Conservation (phyloP, 2,797 vertebrate species). For the Morus bassanus region DNA sequence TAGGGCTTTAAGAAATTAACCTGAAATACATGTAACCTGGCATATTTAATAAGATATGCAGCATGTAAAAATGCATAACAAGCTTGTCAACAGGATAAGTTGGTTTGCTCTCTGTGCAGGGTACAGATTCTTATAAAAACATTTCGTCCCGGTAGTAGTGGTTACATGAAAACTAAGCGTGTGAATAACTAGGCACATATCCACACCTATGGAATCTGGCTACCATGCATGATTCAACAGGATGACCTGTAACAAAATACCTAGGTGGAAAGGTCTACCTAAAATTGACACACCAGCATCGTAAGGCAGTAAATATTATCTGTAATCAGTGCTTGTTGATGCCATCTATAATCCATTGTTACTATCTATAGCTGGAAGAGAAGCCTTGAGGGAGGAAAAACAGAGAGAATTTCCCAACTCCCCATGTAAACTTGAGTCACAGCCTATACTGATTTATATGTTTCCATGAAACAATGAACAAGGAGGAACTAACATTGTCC, state of each 20-base stretch:
- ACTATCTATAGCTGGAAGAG: neutral
- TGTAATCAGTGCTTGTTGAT: neutral
- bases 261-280: conserved; percentile 34
- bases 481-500: conserved; percentile 27
- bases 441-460: neutral
- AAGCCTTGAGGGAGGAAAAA: neutral
- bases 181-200: neutral
- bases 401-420: conserved; percentile 19
- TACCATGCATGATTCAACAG: neutral
- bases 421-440: neutral
- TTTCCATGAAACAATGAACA: conserved; percentile 8
- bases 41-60: neutral
- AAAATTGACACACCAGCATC: conserved; percentile 24
- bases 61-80: neutral
- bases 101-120: neutral
- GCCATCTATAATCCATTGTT: neutral
- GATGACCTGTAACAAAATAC: conserved; percentile 44
- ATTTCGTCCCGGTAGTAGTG: neutral
- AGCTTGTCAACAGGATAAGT: neutral
- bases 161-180: neutral
- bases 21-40: neutral
- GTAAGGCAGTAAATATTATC: neutral
- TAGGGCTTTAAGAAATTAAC: neutral
- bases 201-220: neutral
- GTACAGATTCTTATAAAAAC: neutral